phyloP scores from a whole-genome alignment of 2,797 vertebrate genomes.

The Chloroceryle amazona region DNA sequence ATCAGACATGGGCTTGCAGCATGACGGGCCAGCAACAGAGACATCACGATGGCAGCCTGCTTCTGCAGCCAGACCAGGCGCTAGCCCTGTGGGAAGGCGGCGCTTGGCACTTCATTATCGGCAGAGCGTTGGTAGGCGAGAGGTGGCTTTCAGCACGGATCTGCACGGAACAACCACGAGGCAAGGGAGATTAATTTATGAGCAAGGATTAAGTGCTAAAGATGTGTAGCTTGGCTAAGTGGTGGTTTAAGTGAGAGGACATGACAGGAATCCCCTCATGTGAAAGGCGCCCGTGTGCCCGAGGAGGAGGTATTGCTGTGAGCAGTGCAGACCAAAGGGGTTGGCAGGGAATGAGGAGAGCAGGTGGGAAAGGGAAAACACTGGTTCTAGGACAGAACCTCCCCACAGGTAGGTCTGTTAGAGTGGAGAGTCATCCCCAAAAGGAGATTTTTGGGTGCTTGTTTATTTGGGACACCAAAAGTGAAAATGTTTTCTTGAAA shows the following conservation, averaged over 20 bases:
- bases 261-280: not conserved
- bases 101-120: not conserved
- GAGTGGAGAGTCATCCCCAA: not conserved
- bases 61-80: not conserved
- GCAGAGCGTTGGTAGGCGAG: not conserved
- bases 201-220: constrained; percentile 61
- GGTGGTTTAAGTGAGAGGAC: not conserved
- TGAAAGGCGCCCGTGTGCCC: not conserved
- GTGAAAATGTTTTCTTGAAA: not conserved
- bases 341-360: fast-evolving
- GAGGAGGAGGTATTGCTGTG: not conserved
- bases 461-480: not conserved
- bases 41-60: not conserved
- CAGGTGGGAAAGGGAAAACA: not conserved
- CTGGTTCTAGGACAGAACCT: not conserved
- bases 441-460: not conserved
- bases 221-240: constrained; percentile 30
- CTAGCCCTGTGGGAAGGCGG: not conserved
- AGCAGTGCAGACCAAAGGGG: not conserved
- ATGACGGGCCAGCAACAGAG: not conserved
- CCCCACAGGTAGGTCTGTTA: not conserved
- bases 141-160: not conserved
- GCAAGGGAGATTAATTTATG: constrained; percentile 31
- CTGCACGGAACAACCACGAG: not conserved
- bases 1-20: not conserved